Conservation (phyloP, 2,797 vertebrate genomes). For the Sebastes vulpes region DNA sequence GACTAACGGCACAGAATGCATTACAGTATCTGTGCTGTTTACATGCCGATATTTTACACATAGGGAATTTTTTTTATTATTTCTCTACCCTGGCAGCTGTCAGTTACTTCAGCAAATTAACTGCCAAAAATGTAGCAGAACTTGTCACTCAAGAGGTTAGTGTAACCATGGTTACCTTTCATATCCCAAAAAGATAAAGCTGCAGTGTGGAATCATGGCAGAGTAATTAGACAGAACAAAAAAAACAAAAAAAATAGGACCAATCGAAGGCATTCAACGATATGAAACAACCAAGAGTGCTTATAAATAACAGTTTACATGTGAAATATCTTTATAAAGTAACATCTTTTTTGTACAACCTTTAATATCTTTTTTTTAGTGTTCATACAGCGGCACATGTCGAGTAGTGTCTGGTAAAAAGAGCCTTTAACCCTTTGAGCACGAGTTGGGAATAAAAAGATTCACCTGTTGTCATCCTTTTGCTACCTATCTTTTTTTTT, state of each 20-base stretch:
- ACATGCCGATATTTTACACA: constrained; percentile 99
- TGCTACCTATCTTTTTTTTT: constrained; percentile 68
- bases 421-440: constrained; percentile 98
- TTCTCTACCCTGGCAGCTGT: constrained; percentile 96
- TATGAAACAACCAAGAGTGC: constrained; percentile 93
- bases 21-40: constrained; percentile 97
- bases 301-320: constrained; percentile 97
- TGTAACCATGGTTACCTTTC: constrained; percentile 99
- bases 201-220: constrained; percentile 96
- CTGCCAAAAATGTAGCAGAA: constrained; percentile 96
- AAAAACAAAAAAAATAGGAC: constrained; percentile 61
- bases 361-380: constrained; percentile 88
- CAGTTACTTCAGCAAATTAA: constrained; percentile 99
- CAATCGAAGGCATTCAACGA: constrained; percentile 90
- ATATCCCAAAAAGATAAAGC: constrained; percentile 96
- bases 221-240: constrained; percentile 95
- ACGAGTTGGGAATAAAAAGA: constrained; percentile 90
- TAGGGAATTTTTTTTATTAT: constrained; percentile 84
- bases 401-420: constrained; percentile 90
- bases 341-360: constrained; percentile 98
- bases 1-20: constrained; percentile 93
- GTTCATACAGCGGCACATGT: constrained; percentile 93
- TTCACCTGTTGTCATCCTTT: constrained; percentile 69
- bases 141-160: constrained; percentile 92
- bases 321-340: constrained; percentile 96